These are phyloP conservation scores for Oryctes rhinoceros DNA, from an alignment of 1,140 invertebrate species.

Conservation along the genomic window DNA sequence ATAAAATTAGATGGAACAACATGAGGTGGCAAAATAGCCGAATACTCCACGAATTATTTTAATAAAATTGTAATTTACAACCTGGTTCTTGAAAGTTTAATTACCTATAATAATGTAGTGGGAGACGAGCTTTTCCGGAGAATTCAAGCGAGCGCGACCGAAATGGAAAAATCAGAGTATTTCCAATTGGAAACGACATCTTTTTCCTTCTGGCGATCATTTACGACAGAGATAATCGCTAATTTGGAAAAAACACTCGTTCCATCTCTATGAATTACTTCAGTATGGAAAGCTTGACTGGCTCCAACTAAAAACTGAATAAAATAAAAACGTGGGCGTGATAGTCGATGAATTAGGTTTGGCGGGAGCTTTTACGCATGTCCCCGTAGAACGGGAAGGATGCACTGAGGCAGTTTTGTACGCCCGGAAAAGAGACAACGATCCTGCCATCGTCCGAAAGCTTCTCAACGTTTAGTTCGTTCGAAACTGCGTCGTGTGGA, in stretches of 20 bases:
- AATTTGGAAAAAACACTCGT: constrained; percentile 40
- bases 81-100: too few species aligned
- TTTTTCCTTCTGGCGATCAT: neutral
- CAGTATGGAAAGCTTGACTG: neutral
- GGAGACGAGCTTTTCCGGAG: too few species aligned
- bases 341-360: constrained; percentile 43
- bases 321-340: constrained; percentile 38
- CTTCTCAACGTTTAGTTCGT: constrained; percentile 39
- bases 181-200: neutral
- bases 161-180: neutral
- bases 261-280: constrained; percentile 13
- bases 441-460: constrained; percentile 26
- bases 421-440: constrained; percentile 33
- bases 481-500: constrained; percentile 17
- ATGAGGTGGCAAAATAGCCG: too few species aligned
- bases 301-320: constrained; percentile 31
- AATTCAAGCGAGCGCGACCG: too few species aligned
- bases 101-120: too few species aligned
- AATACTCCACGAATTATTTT: too few species aligned
- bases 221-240: constrained; percentile 37
- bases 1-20: too few species aligned
- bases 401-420: neutral
- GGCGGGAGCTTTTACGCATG: constrained; percentile 44
- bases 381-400: constrained; percentile 38
- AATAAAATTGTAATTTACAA: too few species aligned